Evolutionary conservation across 2,888 invertebrate species (phyloP).

Genomic region (Campoplex nolae): DNA sequence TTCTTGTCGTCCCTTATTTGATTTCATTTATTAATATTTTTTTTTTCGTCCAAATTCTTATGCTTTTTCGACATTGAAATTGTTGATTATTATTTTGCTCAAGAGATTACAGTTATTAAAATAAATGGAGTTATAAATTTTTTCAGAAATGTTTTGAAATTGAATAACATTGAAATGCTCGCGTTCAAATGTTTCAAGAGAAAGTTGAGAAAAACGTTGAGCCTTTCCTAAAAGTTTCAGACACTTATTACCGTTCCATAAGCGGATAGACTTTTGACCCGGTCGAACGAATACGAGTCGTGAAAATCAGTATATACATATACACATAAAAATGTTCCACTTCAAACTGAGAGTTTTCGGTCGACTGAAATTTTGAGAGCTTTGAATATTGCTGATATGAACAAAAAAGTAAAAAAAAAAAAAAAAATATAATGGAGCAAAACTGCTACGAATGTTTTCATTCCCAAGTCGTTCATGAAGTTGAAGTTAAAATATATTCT

Average conservation of each 20-base stretch:
- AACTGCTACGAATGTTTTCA: not conserved
- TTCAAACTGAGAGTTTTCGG: not conserved
- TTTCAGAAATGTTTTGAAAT: not conserved
- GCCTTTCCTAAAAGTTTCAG: conserved; percentile 74
- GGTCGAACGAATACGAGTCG: conserved; percentile 73
- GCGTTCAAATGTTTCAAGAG: not conserved
- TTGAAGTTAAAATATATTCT: not conserved
- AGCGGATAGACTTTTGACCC: conserved; percentile 75
- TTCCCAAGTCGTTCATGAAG: not conserved
- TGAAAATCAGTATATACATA: conserved; percentile 19
- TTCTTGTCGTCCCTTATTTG: not conserved
- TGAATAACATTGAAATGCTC: not conserved
- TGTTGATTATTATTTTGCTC: not conserved
- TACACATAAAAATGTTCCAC: not conserved
- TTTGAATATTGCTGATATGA: not conserved
- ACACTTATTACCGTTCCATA: conserved; percentile 74
- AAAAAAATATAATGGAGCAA: not conserved
- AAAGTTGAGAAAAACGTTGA: conserved; percentile 71
- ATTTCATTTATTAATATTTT: not conserved
- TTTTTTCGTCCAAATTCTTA: not conserved
- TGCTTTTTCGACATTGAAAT: not conserved
- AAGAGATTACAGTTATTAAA: not conserved
- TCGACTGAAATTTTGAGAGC: not conserved
- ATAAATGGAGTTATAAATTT: not conserved
- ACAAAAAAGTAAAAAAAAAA: not conserved